Conservation (phyloP, 2,888 invertebrate species). For the Hesperia comma region DNA sequence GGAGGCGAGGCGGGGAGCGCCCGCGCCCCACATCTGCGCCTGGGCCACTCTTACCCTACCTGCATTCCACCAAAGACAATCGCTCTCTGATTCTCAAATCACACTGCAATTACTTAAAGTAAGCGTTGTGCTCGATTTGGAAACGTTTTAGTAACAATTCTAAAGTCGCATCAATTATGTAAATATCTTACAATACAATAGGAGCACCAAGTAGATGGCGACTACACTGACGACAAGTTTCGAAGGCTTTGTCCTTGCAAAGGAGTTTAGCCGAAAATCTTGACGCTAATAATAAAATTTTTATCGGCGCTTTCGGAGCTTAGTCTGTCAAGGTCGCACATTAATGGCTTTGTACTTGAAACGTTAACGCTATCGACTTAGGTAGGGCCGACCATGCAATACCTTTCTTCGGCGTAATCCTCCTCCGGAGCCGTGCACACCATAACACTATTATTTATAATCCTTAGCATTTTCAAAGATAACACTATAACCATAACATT, state of each 20-base stretch:
- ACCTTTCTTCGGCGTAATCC: slow-evolving; percentile 48
- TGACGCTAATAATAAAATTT: slow-evolving; percentile 71
- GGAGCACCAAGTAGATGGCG: not conserved
- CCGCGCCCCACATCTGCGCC: slow-evolving; percentile 74
- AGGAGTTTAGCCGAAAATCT: slow-evolving; percentile 61
- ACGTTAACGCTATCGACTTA: slow-evolving; percentile 54
- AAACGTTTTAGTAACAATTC: not conserved
- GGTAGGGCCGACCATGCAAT: slow-evolving; percentile 48
- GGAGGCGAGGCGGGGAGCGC: slow-evolving; percentile 79
- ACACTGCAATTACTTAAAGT: slow-evolving; percentile 10
- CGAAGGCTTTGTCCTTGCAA: slow-evolving; percentile 45
- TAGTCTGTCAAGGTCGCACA: slow-evolving; percentile 72
- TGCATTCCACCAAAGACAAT: slow-evolving; percentile 68
- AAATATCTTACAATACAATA: not conserved
- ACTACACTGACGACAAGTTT: slow-evolving; percentile 47
- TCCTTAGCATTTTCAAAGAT: slow-evolving; percentile 50
- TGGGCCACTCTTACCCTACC: slow-evolving; percentile 67
- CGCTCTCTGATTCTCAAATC: slow-evolving; percentile 43
- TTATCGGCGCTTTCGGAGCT: slow-evolving; percentile 69
- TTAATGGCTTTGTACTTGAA: slow-evolving; percentile 74
- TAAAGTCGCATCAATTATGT: not conserved
- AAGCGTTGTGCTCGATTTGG: not conserved
- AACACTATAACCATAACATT: slow-evolving; percentile 45
- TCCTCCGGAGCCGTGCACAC: slow-evolving; percentile 47
- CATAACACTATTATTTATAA: slow-evolving; percentile 49